Conservation (phyloP, 92 coral and sea anemone species). For the Porites rus region DNA sequence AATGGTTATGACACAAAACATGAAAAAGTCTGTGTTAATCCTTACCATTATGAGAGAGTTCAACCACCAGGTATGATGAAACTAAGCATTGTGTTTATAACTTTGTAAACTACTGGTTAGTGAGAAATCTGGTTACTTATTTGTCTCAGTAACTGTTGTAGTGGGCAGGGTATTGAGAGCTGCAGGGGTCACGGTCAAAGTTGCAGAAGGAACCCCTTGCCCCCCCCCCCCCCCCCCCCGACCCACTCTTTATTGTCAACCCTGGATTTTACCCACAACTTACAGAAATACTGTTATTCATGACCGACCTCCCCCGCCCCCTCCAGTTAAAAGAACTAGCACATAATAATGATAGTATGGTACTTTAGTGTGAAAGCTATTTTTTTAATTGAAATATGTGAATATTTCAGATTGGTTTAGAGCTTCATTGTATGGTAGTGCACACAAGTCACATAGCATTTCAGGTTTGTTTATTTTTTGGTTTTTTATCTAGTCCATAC, state of each 20-base stretch:
- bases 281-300: no score
- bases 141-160: neutral
- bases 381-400: neutral
- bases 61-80: constrained; percentile 93
- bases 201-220: no score
- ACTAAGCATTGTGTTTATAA: neutral
- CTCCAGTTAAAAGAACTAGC: no score
- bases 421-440: constrained; percentile 79
- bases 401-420: constrained; percentile 90
- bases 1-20: constrained; percentile 97
- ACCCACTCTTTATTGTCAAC: no score
- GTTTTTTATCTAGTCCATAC: no score
- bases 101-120: no score
- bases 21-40: constrained; percentile 99
- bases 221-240: no score
- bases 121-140: neutral
- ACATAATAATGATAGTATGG: no score
- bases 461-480: constrained; percentile 30
- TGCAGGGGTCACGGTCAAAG: no score
- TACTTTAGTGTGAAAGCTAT: neutral
- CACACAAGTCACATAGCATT: constrained; percentile 36
- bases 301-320: no score
- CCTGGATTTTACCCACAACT: no score
- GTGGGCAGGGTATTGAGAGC: no score
- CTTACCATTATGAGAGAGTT: constrained; percentile 99